These are phyloP conservation scores for Ammospiza nelsoni DNA, from an alignment of 2,113 vertebrate species.

Conservation along the genomic window DNA sequence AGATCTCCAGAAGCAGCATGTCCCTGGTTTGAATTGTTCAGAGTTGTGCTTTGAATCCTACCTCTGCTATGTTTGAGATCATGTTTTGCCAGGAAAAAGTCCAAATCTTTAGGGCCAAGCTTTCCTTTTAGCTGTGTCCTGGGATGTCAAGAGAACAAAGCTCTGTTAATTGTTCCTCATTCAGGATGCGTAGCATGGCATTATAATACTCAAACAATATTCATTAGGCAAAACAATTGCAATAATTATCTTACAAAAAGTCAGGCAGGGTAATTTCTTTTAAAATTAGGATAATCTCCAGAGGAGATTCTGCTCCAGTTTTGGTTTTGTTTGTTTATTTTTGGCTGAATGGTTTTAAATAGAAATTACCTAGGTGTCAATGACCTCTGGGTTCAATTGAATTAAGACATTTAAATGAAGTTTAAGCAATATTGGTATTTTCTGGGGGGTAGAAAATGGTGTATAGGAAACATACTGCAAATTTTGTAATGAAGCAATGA, in stretches of 20 bases:
- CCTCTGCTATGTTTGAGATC: background rate
- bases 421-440: constrained; percentile 63
- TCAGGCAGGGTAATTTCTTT: constrained; percentile 55
- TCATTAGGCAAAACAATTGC: constrained; percentile 58
- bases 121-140: constrained; percentile 28
- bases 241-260: constrained; percentile 63
- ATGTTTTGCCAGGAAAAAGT: background rate
- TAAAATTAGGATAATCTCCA: constrained; percentile 60
- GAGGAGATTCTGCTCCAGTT: constrained; percentile 47
- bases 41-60: background rate
- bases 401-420: constrained; percentile 77
- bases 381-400: constrained; percentile 73
- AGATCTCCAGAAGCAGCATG: background rate
- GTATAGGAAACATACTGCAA: constrained; percentile 14
- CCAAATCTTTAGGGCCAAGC: background rate
- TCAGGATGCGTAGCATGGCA: background rate
- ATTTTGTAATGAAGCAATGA: constrained; percentile 18
- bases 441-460: constrained; percentile 47
- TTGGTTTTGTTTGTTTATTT: constrained; percentile 68
- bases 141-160: constrained; percentile 17
- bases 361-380: constrained; percentile 74
- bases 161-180: constrained; percentile 30
- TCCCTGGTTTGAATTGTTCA: background rate
- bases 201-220: constrained; percentile 39
- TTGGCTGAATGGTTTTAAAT: constrained; percentile 71